These are phyloP conservation scores for Euthynnus affinis DNA, from an alignment of 2,797 vertebrate species.

Conservation along the genomic window DNA sequence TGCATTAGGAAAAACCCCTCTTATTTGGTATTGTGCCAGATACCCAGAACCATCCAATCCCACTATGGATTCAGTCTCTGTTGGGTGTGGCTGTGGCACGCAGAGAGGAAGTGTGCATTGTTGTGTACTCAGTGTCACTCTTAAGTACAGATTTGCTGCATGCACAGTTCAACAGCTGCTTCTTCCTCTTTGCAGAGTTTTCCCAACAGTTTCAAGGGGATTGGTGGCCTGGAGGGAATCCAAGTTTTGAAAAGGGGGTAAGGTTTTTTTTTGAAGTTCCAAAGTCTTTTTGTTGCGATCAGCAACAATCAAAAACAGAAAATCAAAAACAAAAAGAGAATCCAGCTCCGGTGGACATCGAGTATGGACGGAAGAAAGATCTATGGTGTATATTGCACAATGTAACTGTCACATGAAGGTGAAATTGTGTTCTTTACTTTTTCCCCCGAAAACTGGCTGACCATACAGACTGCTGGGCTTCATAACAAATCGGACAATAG, in stretches of 20 bases:
- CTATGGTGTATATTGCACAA: slow-evolving; percentile 86
- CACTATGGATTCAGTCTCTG: slow-evolving; percentile 75
- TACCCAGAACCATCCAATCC: slow-evolving; percentile 74
- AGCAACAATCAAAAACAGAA: slow-evolving; percentile 58
- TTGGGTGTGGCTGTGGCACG: slow-evolving; percentile 75
- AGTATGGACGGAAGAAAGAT: slow-evolving; percentile 83
- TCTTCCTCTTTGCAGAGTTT: slow-evolving; percentile 77
- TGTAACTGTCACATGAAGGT: slow-evolving; percentile 79
- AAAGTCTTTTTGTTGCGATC: slow-evolving; percentile 74
- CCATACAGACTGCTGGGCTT: slow-evolving; percentile 63
- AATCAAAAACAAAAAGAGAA: slow-evolving; percentile 44
- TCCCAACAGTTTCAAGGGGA: slow-evolving; percentile 72
- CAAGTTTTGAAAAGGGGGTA: slow-evolving; percentile 67
- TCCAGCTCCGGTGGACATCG: slow-evolving; percentile 68
- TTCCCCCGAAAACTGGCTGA: slow-evolving; percentile 63
- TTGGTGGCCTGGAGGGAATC: slow-evolving; percentile 72
- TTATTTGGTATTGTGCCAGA: slow-evolving; percentile 89
- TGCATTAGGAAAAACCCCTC: slow-evolving; percentile 87
- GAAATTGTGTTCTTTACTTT: slow-evolving; percentile 60
- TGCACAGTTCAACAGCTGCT: slow-evolving; percentile 65
- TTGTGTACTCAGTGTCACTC: slow-evolving; percentile 56
- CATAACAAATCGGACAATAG: slow-evolving; percentile 57
- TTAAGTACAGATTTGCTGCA: slow-evolving; percentile 56
- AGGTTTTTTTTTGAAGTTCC: slow-evolving; percentile 75
- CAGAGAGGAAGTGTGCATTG: slow-evolving; percentile 77